Evolutionary conservation across 1,140 invertebrate genomes (phyloP).

Genomic region (Maconellicoccus hirsutus): DNA sequence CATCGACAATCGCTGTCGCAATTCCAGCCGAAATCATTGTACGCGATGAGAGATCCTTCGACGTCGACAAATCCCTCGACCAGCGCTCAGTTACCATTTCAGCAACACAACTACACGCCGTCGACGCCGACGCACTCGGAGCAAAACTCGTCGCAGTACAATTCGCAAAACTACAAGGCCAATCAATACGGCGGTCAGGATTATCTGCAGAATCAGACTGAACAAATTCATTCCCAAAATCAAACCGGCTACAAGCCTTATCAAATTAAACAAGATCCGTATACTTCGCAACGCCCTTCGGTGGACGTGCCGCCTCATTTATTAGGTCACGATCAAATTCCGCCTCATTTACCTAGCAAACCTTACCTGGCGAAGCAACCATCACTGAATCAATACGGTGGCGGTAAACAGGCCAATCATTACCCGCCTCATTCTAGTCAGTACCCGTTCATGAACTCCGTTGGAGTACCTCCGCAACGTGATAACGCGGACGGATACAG

Average conservation of each 20-base stretch:
- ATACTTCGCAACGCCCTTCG: not conserved
- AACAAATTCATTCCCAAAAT: slow-evolving; percentile 13
- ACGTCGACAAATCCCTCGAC: not conserved
- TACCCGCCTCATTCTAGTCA: slow-evolving; percentile 28
- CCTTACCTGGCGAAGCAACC: slow-evolving; percentile 25
- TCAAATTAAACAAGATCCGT: slow-evolving; percentile 23
- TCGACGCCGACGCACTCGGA: not conserved
- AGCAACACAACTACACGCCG: not conserved
- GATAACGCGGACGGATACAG: not conserved
- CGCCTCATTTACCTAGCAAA: slow-evolving; percentile 21
- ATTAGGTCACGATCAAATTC: slow-evolving; percentile 23
- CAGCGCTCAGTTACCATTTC: not conserved
- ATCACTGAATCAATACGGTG: no score
- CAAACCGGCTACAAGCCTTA: not conserved
- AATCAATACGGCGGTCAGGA: not conserved
- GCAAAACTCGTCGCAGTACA: not conserved
- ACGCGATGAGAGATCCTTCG: slow-evolving; percentile 20
- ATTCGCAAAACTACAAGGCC: not conserved
- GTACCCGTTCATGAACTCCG: not conserved
- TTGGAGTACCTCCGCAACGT: not conserved
- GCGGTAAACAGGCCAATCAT: slow-evolving; percentile 26
- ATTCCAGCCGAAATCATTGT: slow-evolving; percentile 24
- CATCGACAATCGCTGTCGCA: slow-evolving; percentile 20
- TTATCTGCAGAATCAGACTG: slow-evolving; percentile 6
- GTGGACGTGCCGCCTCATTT: not conserved